A percentile compares a stretch with the other conserved stretches of the same genome.
Evolutionary conservation across 1,140 invertebrate genomes (phyloP).

Genomic region (Orussus abietinus): DNA sequence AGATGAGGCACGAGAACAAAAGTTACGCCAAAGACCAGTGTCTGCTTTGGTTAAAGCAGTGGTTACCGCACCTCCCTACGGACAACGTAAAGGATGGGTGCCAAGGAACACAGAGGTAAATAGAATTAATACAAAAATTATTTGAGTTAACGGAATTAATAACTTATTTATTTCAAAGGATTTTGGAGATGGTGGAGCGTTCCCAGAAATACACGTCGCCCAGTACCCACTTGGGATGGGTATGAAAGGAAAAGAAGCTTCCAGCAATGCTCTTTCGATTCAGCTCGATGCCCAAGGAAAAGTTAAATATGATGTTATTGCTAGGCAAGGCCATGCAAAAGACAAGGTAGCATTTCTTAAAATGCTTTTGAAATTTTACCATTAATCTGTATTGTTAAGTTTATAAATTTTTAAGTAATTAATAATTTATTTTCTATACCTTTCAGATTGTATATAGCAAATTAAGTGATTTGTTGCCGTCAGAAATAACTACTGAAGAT

Average conservation of each 20-base stretch:
- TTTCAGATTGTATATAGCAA: constrained; percentile 92
- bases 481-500: constrained; percentile 89
- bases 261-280: constrained; percentile 88
- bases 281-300: constrained; percentile 91
- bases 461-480: constrained; percentile 86
- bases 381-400: constrained; percentile 6
- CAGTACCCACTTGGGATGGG: constrained; percentile 94
- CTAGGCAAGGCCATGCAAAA: constrained; percentile 90
- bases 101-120: constrained; percentile 81
- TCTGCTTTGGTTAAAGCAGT: constrained; percentile 76
- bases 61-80: constrained; percentile 92
- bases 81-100: constrained; percentile 91
- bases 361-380: neutral
- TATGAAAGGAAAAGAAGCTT: constrained; percentile 67
- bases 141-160: constrained; percentile 1
- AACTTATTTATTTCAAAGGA: constrained; percentile 50
- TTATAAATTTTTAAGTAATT: neutral
- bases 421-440: constrained; percentile 13
- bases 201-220: constrained; percentile 95
- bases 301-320: constrained; percentile 96
- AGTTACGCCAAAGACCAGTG: constrained; percentile 58
- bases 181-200: constrained; percentile 95
- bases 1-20: constrained; percentile 70
- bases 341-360: constrained; percentile 70
- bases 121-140: constrained; percentile 44